Evolutionary conservation across 2,113 vertebrate species (phyloP), one percentile per base, ranked within the genome.

Genomic region (Jacana jacana): DNA sequence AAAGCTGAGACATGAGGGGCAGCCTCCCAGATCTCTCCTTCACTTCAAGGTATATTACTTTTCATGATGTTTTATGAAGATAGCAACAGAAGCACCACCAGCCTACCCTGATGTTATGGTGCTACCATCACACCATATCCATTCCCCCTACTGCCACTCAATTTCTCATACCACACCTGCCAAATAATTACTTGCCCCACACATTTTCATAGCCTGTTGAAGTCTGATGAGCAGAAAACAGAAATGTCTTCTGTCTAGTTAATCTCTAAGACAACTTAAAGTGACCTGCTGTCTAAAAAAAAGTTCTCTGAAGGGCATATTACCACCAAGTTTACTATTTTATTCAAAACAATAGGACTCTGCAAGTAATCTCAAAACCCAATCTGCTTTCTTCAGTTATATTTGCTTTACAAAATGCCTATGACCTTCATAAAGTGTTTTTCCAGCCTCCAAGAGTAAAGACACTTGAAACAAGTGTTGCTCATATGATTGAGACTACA

Each of bases 291-390:
- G 7, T 17, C 33, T 49, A 13, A 75, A 64, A 71, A 85, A 72
- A 81, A 46, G 48, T 28, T 11, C 1, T 13, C 46, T 54, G 27
- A 60, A 57, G 6, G n/a, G 5, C 25, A 25, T 10, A 44, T 19
- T 11, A 83, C 7, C 72, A 83, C 7, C 72, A 55, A 63, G 40
- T 8, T 57, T 13, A 86, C 40, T 46, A 3, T 10, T 69, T 60
- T 42, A 46, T 33, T 61, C 13, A 44, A 64, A 81, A 52, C 46
- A 49, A 27, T 33, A 77, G 0, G 0, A 37, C 13, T 16, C 2
- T 15, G 17, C 0, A 0, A 65, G 6, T 61, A 48, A 57, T n/a
- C 72, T 63, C 49, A 64, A 80, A 87, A 73, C 2, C 3, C 18
- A 2, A 3, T 14, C 10, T 42, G 24, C 30, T 92, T 93, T 39